Evolutionary conservation across 2,888 invertebrate genomes (phyloP).

Genomic region (Luperina nickerlii): DNA sequence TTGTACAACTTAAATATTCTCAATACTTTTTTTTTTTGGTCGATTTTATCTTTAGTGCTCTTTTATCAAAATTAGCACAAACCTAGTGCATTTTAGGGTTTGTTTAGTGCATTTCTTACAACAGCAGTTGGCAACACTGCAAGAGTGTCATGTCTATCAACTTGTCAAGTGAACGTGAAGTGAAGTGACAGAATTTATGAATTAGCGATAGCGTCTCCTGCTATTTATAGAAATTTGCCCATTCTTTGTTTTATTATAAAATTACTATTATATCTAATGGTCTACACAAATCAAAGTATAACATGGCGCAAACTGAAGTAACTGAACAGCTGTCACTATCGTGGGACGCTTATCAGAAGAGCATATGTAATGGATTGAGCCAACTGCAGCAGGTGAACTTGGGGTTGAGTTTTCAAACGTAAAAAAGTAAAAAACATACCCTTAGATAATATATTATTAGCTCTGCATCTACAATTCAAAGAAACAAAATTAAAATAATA

Average conservation of each 20-base stretch:
- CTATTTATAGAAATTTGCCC: neutral
- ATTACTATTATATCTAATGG: neutral
- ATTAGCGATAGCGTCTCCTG: neutral
- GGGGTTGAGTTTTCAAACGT: neutral
- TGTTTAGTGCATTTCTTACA: too few relatives aligned
- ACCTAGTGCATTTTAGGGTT: too few relatives aligned
- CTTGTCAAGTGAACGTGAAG: too few relatives aligned
- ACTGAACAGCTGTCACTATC: constrained; percentile 74
- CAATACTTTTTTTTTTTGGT: too few relatives aligned
- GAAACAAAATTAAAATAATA: neutral
- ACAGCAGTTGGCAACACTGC: too few relatives aligned
- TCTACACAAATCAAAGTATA: constrained; percentile 6
- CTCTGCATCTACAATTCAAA: neutral
- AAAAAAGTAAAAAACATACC: neutral
- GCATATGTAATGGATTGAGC: constrained; percentile 81
- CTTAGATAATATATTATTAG: neutral
- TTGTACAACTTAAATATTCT: too few relatives aligned
- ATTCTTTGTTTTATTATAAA: neutral
- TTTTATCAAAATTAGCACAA: too few relatives aligned
- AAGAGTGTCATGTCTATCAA: too few relatives aligned
- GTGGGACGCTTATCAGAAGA: constrained; percentile 80
- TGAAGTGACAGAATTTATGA: too few relatives aligned
- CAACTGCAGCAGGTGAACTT: constrained; percentile 79
- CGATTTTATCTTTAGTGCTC: too few relatives aligned
- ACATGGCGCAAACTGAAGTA: constrained; percentile 70